Percentiles rank a stretch among this genome's conserved stretches.
Conservation (phyloP, 1,140 invertebrate genomes). For the Drosophila lacteicornis region DNA sequence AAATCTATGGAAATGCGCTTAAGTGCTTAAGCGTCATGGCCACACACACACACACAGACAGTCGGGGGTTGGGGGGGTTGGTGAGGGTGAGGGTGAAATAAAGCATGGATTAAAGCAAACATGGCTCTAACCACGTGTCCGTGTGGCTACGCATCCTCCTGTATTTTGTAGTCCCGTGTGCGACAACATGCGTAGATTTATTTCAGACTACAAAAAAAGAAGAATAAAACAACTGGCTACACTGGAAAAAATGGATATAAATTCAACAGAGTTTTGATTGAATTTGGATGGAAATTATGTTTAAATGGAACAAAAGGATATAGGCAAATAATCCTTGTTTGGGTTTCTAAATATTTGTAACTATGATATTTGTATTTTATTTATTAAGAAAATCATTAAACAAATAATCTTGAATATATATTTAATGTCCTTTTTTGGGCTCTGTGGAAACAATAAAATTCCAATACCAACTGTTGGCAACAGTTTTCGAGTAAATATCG, state of each 20-base stretch:
- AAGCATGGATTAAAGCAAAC: conserved; percentile 61
- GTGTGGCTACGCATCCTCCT: conserved; percentile 39
- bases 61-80: background rate
- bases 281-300: too few relatives aligned
- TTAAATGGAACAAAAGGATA: too few relatives aligned
- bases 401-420: too few relatives aligned
- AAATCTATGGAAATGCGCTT: conserved; percentile 76
- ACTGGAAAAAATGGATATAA: background rate
- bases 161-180: conserved; percentile 26
- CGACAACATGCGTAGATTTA: conserved; percentile 51
- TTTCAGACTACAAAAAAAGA: conserved; percentile 28
- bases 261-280: too few relatives aligned
- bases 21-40: conserved; percentile 59
- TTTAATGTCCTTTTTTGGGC: too few relatives aligned
- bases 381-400: too few relatives aligned
- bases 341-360: too few relatives aligned
- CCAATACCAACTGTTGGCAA: conserved; percentile 14
- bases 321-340: too few relatives aligned
- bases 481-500: conserved; percentile 27
- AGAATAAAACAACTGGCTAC: background rate
- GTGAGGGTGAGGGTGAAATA: background rate
- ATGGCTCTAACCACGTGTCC: conserved; percentile 62
- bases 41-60: conserved; percentile 1
- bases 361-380: too few relatives aligned
- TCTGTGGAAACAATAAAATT: background rate